Evolutionary conservation across 2,113 vertebrate species (phyloP).

Genomic region (Thunnus thynnus): DNA sequence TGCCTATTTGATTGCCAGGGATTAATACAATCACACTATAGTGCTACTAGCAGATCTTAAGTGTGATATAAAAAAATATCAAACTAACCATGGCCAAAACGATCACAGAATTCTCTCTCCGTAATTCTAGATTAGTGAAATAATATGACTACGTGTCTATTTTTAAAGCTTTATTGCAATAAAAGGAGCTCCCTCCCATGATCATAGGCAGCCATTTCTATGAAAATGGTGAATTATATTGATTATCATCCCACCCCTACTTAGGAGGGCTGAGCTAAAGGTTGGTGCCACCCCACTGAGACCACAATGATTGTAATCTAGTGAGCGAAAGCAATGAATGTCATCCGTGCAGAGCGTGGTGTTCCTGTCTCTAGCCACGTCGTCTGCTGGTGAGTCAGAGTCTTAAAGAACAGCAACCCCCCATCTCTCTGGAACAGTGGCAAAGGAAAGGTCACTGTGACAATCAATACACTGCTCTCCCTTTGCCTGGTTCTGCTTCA

Average conservation of each 20-base stretch:
- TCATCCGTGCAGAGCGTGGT: constrained; percentile 20
- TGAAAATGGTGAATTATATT: neutral
- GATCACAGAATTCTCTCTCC: neutral
- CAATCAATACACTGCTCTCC: constrained; percentile 71
- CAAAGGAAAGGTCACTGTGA: constrained; percentile 75
- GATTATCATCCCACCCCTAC: neutral
- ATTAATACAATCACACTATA: neutral
- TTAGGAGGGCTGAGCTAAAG: constrained; percentile 5
- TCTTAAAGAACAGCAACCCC: constrained; percentile 48
- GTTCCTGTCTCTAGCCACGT: constrained; percentile 17
- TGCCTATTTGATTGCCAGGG: neutral
- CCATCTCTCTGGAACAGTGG: constrained; percentile 40
- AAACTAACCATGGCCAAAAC: neutral
- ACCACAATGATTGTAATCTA: constrained; percentile 41
- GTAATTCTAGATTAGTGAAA: neutral
- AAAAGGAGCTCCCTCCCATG: neutral
- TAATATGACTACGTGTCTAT: neutral
- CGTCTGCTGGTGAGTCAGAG: constrained; percentile 7
- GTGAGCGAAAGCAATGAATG: constrained; percentile 35
- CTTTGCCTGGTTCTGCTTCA: constrained; percentile 57
- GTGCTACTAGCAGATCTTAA: neutral
- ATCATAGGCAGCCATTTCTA: neutral
- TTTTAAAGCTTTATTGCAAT: neutral
- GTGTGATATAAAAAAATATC: neutral
- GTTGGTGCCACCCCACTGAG: constrained; percentile 17